A percentile compares a stretch with the other conserved stretches of the same genome.
Evolutionary conservation across 1,140 invertebrate genomes (phyloP).

Genomic region (Xylocopa sonorina): DNA sequence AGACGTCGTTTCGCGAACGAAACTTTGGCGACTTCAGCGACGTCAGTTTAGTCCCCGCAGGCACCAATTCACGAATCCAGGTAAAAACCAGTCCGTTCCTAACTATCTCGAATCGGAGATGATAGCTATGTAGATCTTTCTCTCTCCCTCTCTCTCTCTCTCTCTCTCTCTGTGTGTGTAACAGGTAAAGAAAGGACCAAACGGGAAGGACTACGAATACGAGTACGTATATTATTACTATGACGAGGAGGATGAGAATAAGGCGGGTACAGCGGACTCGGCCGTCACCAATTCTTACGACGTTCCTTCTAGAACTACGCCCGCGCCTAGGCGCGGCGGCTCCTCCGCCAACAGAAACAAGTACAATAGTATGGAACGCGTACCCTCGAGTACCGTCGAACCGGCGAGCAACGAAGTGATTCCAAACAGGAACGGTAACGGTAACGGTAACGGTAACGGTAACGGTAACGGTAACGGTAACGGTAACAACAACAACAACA

Average conservation of each 20-base stretch:
- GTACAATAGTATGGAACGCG: conserved; percentile 87
- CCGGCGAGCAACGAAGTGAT: conserved; percentile 87
- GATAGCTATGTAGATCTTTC: no score
- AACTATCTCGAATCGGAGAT: not conserved
- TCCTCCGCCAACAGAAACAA: conserved; percentile 81
- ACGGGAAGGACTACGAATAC: conserved; percentile 94
- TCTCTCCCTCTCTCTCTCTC: not conserved
- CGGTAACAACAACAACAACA: no score
- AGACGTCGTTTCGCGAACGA: conserved; percentile 69
- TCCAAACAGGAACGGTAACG: conserved; percentile 83
- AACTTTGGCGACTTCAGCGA: conserved; percentile 78
- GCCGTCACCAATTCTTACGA: conserved; percentile 83
- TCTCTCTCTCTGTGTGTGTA: not conserved
- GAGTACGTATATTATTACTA: conserved; percentile 96
- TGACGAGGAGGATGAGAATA: conserved; percentile 88
- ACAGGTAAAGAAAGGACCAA: conserved; percentile 93
- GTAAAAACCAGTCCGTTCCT: conserved; percentile 52
- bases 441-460: no score
- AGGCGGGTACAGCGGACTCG: conserved; percentile 74
- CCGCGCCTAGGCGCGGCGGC: conserved; percentile 71
- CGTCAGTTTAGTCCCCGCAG: conserved; percentile 78
- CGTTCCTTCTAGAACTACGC: conserved; percentile 81
- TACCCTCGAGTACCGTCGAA: conserved; percentile 82
- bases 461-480: no score
- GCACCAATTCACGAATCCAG: conserved; percentile 78